Conservation (phyloP, 2,888 invertebrate species). For the Drosophila merina region DNA sequence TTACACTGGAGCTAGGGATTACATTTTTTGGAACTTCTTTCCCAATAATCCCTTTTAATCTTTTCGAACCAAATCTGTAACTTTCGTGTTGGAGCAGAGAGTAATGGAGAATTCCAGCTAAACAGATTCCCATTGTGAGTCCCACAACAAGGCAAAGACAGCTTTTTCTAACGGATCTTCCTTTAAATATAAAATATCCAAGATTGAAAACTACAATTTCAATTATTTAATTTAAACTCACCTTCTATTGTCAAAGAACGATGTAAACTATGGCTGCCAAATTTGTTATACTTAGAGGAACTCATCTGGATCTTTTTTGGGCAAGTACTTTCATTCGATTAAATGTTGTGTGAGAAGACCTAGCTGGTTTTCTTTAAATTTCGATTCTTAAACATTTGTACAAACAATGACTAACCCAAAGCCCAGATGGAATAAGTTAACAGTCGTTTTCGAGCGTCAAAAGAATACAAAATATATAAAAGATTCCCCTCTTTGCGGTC, state of each 20-base stretch:
- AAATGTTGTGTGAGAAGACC: neutral
- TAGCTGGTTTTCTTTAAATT: neutral
- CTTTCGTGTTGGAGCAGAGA: neutral
- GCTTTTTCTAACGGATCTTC: neutral
- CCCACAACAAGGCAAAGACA: slow-evolving; percentile 1
- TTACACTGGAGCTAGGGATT: neutral
- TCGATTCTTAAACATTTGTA: slow-evolving; percentile 10
- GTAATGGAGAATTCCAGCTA: slow-evolving; percentile 27
- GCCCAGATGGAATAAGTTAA: neutral
- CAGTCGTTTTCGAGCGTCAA: neutral
- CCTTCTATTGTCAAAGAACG: slow-evolving; percentile 2
- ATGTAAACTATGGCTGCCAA: neutral
- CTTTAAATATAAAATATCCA: neutral
- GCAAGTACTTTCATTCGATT: slow-evolving; percentile 12
- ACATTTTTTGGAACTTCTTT: neutral
- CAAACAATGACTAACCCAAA: slow-evolving; percentile 8
- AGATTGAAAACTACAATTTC: too few species aligned
- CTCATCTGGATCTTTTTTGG: slow-evolving; percentile 20
- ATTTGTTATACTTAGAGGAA: slow-evolving; percentile 14
- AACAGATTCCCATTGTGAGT: slow-evolving; percentile 7
- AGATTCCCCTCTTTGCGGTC: neutral
- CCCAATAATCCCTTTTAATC: slow-evolving; percentile 6
- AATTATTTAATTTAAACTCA: neutral
- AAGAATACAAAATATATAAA: slow-evolving; percentile 4
- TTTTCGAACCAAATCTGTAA: neutral